A percentile compares a stretch with the other conserved stretches of the same genome.
These are phyloP conservation scores for Microcebus griseorufus DNA, from an alignment of 2,113 vertebrate genomes.

Conservation along the genomic window DNA sequence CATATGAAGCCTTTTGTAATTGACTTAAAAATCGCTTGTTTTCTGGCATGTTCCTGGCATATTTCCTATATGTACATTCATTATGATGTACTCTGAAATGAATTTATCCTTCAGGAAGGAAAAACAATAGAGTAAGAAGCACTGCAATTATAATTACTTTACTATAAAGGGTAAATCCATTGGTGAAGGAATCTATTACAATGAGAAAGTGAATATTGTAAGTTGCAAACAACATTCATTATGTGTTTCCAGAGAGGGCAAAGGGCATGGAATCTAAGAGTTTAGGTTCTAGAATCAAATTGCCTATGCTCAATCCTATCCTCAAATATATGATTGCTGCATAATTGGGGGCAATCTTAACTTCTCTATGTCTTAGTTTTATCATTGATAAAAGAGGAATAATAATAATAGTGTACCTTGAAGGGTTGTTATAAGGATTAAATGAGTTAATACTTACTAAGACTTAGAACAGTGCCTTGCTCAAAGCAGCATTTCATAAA, in stretches of 20 bases:
- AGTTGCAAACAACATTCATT: neutral
- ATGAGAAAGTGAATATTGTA: neutral
- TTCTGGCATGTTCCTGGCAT: neutral
- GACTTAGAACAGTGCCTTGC: neutral
- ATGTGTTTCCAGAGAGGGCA: neutral
- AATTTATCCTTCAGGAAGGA: neutral
- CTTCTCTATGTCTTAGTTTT: neutral
- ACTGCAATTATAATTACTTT: neutral
- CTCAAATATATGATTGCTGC: neutral
- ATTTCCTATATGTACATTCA: neutral
- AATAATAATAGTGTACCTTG: neutral
- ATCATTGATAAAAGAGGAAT: slow-evolving; percentile 2
- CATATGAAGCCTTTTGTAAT: neutral
- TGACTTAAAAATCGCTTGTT: neutral
- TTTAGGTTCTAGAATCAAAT: neutral
- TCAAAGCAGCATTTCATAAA: slow-evolving; percentile 42
- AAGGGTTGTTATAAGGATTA: neutral
- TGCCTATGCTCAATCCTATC: neutral
- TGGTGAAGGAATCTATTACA: neutral
- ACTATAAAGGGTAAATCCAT: neutral
- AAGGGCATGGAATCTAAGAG: neutral
- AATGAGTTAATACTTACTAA: slow-evolving; percentile 45
- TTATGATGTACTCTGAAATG: neutral
- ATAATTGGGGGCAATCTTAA: neutral
- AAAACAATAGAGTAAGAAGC: neutral